Base-by-base conservation (phyloP, 2,113 vertebrate genomes). In the Marmota monax region DNA sequence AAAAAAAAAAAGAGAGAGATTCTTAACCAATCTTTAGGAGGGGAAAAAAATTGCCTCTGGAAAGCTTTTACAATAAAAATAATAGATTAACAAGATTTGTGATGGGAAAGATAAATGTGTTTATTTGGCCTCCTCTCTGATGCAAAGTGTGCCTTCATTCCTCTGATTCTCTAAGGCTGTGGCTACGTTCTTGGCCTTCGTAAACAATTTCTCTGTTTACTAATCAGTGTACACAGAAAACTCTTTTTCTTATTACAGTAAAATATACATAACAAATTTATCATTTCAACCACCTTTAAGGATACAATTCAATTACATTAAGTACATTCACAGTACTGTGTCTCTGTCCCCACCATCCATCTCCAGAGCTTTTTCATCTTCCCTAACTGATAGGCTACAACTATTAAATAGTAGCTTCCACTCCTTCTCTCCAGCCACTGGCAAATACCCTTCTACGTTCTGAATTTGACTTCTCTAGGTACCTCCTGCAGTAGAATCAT, bases 1-100 rank as follows among this genome's bases (percentile, higher is more conserved):
- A 48, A 87, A 51, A 92, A 27, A 13, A 89, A 27, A 39, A 39
- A 39, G 4, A 32, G 39, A 32, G 39, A 18, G 63, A 53, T 14
- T 74, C 63, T 72, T 93, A 73, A 84, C 42, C 16, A 20, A 56
- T 20, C 84, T 79, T 74, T 76, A 39, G 78, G 76, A 79, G 17
- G 73, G 16, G 2, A 14, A 78, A 78, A n/a, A 78, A 76, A 58
- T 5, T 93, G 67, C 84, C 79, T 86, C 86, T 94, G 78, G 87
- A 37, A 94, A 79, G 18, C n/a, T 87, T 97, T 87, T 58, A 95
- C 4, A 39, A 84, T 92, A 95, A 93, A 92, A 95, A 63, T 80
- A 93, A 90, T 48, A 96, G 48, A 89, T 93, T 73, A 91, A 93
- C 69, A 45, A 88, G 65, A 53, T 87, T 42, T 72, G 69, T 58